Base-by-base conservation (phyloP, 2,888 invertebrate genomes). In the Geotrupes spiniger region DNA sequence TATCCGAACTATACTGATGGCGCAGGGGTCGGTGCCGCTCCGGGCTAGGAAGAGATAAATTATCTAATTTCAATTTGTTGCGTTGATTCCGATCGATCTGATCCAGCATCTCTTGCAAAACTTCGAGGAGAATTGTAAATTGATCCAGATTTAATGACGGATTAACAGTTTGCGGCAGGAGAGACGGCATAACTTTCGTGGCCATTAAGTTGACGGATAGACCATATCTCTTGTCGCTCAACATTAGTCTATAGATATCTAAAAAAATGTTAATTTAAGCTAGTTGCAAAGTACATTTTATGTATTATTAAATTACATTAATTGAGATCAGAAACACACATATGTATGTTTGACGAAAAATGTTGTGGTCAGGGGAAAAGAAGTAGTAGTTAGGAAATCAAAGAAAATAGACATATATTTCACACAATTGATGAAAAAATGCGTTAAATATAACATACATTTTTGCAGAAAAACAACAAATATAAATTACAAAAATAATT, bases 211-310 rank as follows among this genome's bases (percentile, higher is more conserved):
- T 92, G 38, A 93, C 86, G 2, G 90, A 89, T 59, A 97, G 76
- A 29, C 92, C 94, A 72, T 90, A 95, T 68, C 87, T 90, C 72
- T 89, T 89, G 73, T 96, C 94, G 68, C 84, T 82, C 61, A 96
- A 78, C 86, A 96, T 87, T 65, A 89, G 80, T 65, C 89, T 86
- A 77, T 95, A 96, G 66, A 96, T 91, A 74, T 88, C 96, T 96
- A 79, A 33, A 76, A 77, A 21, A 21, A 21, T 21, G 6, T 21
- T 21, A 4, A 21, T 21, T 21, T 21, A 21, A n/a, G n/a, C n/a
- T n/a, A n/a, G n/a, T n/a, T n/a, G n/a, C n/a, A n/a, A n/a, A n/a
- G n/a, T n/a, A n/a, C n/a, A n/a, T n/a, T n/a, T n/a, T n/a, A n/a
- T n/a, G n/a, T n/a, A n/a, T n/a, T n/a, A n/a, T n/a, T n/a, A n/a